Percentiles rank a stretch among this genome's conserved stretches.
Conservation (phyloP, 2,888 invertebrate genomes). For the Cryptocephalus primarius region DNA sequence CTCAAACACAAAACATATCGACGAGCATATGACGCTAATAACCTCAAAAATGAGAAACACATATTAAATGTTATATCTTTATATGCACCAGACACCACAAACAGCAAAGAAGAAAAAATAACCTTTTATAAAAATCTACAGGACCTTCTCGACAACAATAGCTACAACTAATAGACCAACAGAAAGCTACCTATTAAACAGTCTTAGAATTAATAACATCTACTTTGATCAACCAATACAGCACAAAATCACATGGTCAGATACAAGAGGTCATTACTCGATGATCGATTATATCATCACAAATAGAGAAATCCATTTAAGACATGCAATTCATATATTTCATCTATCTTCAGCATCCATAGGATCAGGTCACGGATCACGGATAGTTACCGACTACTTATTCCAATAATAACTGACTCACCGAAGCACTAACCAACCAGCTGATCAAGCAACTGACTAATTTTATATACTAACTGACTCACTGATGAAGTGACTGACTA, state of each 20-base stretch:
- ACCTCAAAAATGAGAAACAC: no score
- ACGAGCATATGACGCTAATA: no score
- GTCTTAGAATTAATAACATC: neutral
- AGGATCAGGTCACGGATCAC: neutral
- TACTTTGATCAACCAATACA: neutral
- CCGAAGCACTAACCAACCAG: no score
- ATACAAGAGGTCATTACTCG: neutral
- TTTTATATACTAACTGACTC: no score
- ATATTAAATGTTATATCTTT: no score
- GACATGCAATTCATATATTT: neutral
- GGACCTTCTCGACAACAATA: neutral
- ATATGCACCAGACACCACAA: no score
- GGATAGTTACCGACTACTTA: no score
- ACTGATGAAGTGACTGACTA: no score
- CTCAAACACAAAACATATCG: neutral
- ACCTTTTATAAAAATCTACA: neutral
- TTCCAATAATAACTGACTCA: no score
- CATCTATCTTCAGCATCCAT: neutral
- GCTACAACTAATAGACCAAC: neutral
- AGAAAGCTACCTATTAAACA: neutral
- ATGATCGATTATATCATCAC: neutral
- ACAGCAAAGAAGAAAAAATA: neutral
- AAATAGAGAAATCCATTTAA: neutral
- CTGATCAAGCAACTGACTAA: no score
- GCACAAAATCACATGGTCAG: conserved; percentile 1